These are phyloP conservation scores for Dasyurus viverrinus DNA, from an alignment of 2,113 vertebrate species.

Conservation along the genomic window DNA sequence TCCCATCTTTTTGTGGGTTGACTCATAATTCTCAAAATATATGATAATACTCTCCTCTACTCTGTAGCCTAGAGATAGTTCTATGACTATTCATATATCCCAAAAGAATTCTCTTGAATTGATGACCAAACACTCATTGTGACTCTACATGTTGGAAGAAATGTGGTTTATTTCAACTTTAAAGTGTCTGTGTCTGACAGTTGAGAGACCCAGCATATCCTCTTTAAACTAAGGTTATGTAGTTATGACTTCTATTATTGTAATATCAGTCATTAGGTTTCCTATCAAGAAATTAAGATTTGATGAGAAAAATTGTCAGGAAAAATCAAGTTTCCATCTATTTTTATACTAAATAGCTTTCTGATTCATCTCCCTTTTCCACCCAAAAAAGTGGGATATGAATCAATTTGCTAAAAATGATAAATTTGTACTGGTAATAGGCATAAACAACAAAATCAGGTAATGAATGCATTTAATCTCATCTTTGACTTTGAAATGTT, in stretches of 20 bases:
- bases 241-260: slow-evolving; percentile 43
- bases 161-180: slow-evolving; percentile 53
- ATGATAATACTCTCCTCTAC: slow-evolving; percentile 24
- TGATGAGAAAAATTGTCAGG: slow-evolving; percentile 38
- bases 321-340: neutral
- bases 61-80: neutral
- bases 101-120: slow-evolving; percentile 3
- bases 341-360: neutral
- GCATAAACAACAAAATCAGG: neutral
- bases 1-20: slow-evolving; percentile 45
- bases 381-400: slow-evolving; percentile 49
- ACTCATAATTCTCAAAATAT: slow-evolving; percentile 54
- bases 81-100: neutral
- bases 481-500: neutral
- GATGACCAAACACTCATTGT: neutral
- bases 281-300: slow-evolving; percentile 62
- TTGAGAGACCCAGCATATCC: slow-evolving; percentile 59
- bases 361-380: neutral
- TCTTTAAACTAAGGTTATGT: slow-evolving; percentile 62
- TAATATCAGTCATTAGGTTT: slow-evolving; percentile 64
- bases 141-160: slow-evolving; percentile 45
- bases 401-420: slow-evolving; percentile 32
- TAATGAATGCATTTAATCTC: neutral
- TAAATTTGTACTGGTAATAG: slow-evolving; percentile 38
- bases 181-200: slow-evolving; percentile 57